A percentile compares a stretch with the other conserved stretches of the same genome.
phyloP scores from a whole-genome alignment of 2,113 vertebrate genomes.

The Tympanuchus pallidicinctus region DNA sequence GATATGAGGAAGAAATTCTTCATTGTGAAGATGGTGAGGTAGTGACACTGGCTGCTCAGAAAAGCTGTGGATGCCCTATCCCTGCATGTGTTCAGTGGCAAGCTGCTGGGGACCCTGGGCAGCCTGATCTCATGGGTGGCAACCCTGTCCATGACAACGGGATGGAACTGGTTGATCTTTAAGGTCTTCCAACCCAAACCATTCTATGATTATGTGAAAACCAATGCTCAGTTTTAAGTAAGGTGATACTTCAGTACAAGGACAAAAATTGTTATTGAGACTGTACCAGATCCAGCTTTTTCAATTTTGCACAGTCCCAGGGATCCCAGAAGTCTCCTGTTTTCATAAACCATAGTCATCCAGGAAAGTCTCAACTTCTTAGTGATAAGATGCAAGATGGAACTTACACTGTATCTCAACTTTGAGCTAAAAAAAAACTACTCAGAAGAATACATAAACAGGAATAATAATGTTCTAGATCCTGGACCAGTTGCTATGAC shows the following conservation, averaged over 20 bases:
- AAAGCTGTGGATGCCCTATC: not conserved
- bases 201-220: not conserved
- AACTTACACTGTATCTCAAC: not conserved
- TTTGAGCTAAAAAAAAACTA: not conserved
- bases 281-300: fast-evolving
- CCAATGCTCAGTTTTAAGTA: not conserved
- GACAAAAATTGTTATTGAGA: not conserved
- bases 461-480: not conserved
- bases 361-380: not conserved
- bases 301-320: not conserved
- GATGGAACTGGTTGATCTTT: not conserved
- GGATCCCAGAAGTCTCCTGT: not conserved
- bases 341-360: not conserved
- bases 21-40: not conserved
- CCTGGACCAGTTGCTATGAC: not conserved
- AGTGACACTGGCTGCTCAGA: not conserved
- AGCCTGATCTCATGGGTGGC: not conserved
- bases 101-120: not conserved
- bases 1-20: not conserved
- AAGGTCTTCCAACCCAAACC: not conserved
- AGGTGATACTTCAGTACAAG: not conserved
- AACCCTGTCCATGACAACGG: not conserved
- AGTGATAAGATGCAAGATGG: not conserved
- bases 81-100: not conserved
- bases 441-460: not conserved